Base-by-base conservation (phyloP, 2,113 vertebrate genomes). In the Perognathus longimembris region DNA sequence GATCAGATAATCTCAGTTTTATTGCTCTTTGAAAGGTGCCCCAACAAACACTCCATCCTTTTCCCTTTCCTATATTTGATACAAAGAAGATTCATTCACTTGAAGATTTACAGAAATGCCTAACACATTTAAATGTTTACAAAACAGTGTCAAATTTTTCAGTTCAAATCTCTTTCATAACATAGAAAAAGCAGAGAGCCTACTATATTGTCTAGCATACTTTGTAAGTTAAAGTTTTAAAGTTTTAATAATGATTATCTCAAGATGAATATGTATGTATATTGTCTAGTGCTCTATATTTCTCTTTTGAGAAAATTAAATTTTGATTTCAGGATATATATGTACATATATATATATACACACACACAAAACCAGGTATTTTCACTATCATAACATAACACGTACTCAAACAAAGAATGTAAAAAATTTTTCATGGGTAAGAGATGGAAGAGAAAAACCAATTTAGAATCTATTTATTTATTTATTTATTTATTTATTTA, bases 101-200 rank as follows among this genome's bases (percentile, higher is more conserved):
- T 95, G 94, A 90, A 91, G 92, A 96, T 93, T 76, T 67, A 71
- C 75, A 94, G 90, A 94, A 88, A 83, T 54, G 89, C 45, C 85
- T 96, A 79, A 83, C 93, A 96, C 91, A 88, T 91, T 95, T 91
- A 90, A 89, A 50, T 96, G 89, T 95, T 97, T 95, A 96, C 75
- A 92, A 94, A 96, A 96, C 84, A 96, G 79, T 92, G 95, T 95
- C 92, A 96, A 80, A 69, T 82, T 61, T 67, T 88, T 86, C 77
- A 87, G 59, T 76, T 85, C 30, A 63, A 85, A 91, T 89, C 81
- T 91, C 30, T 93, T 94, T 73, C 54, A 79, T 76, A 89, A 89
- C 42, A 22, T 59, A 32, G 61, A 86, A 50, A 42, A 79, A 74
- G 9, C 83, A 40, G 40, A 70, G 54, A 79, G 42, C 93, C 73